Percentiles rank a stretch among this genome's conserved stretches.
Conservation (phyloP, 1,140 invertebrate species). For the Aphelenchoides avenae region DNA sequence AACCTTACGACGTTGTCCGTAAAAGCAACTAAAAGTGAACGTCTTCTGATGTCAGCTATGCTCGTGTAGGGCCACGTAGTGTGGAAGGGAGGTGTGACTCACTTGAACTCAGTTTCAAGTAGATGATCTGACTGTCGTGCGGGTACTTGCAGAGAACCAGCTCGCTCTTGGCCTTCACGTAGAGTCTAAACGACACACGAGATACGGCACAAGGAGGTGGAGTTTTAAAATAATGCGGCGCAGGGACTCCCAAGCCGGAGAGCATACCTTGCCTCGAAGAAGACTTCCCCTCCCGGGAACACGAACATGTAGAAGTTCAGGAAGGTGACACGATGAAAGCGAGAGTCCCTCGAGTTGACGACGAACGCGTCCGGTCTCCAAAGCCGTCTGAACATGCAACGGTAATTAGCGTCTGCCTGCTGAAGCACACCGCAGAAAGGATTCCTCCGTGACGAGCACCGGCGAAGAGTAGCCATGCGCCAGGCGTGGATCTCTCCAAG, state of each 20-base stretch:
- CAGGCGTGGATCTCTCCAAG: conserved; percentile 55
- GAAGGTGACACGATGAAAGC: conserved; percentile 55
- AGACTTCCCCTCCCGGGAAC: conserved; percentile 55
- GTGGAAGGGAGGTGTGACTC: too few species aligned
- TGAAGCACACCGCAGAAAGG: conserved; percentile 45
- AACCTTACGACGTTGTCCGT: conserved; percentile 46
- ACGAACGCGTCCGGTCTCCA: conserved; percentile 59
- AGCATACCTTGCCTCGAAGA: conserved; percentile 48
- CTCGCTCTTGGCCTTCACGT: conserved; percentile 52
- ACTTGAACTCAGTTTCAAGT: conserved; percentile 54
- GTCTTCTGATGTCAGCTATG: too few species aligned
- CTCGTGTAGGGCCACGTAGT: too few species aligned
- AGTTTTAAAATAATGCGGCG: too few species aligned
- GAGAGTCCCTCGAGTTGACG: conserved; percentile 48
- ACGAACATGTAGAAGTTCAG: conserved; percentile 58
- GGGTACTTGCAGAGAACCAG: conserved; percentile 56
- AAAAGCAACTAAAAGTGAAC: conserved; percentile 52
- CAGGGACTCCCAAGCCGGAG: neutral
- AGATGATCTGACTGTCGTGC: conserved; percentile 49
- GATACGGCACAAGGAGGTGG: neutral
- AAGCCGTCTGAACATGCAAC: conserved; percentile 29
- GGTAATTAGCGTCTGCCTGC: too few species aligned
- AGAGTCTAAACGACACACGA: conserved; percentile 44
- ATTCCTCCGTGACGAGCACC: conserved; percentile 55
- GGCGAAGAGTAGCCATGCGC: conserved; percentile 52